phyloP scores from a whole-genome alignment of 2,113 vertebrate species.

The Anser cygnoides region DNA sequence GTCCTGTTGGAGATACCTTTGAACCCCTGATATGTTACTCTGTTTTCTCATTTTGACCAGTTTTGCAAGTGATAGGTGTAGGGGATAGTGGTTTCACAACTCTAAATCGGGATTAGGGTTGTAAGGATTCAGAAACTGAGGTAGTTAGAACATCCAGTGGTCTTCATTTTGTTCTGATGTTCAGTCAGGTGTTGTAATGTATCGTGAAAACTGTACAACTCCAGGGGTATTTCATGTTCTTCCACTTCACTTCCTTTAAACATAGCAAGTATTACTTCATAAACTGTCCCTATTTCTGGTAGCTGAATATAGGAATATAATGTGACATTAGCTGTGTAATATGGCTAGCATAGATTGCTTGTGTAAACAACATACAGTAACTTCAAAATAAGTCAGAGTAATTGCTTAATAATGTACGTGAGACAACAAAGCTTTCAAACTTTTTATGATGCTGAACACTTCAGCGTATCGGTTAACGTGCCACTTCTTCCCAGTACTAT shows the following conservation, averaged over 20 bases:
- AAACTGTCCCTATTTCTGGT: neutral
- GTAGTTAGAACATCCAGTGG: neutral
- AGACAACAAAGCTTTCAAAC: conserved; percentile 39
- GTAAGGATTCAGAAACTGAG: neutral
- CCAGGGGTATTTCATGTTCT: neutral
- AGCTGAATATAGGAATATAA: neutral
- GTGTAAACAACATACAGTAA: neutral
- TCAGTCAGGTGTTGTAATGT: neutral
- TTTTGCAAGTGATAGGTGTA: neutral
- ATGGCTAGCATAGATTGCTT: neutral
- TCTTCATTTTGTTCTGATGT: neutral
- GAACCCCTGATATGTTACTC: neutral
- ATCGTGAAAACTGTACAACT: neutral
- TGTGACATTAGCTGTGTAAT: neutral
- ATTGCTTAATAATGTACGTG: neutral
- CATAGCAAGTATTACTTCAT: neutral
- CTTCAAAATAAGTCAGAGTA: conserved; percentile 15
- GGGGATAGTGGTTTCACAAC: neutral
- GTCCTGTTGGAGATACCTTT: conserved; percentile 11
- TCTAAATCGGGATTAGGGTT: neutral
- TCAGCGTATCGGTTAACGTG: conserved; percentile 13
- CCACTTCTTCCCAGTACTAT: conserved; percentile 30
- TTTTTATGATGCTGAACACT: conserved; percentile 8
- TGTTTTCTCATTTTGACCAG: neutral
- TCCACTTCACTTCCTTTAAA: conserved; percentile 5